These are phyloP conservation scores for Flexamia atlantica DNA, from an alignment of 2,888 invertebrate genomes.

Conservation along the genomic window DNA sequence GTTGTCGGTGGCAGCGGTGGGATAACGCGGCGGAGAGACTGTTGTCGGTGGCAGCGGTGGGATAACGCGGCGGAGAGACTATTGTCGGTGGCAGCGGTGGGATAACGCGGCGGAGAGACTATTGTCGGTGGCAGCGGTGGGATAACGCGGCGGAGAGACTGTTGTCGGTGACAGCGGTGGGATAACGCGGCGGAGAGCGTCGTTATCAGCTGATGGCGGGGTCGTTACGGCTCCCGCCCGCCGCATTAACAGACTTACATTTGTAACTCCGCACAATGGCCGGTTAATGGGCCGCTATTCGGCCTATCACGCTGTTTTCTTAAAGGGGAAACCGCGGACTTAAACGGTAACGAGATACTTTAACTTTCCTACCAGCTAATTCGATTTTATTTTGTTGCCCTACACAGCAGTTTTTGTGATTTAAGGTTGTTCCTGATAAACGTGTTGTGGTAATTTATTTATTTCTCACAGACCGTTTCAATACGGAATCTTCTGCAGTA, in stretches of 20 bases:
- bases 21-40: background rate
- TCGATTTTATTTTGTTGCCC: background rate
- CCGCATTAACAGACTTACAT: slow-evolving; percentile 43
- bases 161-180: background rate
- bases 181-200: background rate
- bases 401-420: background rate
- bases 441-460: background rate
- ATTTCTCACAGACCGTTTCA: too few species aligned
- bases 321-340: background rate
- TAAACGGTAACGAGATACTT: slow-evolving; percentile 27
- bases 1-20: background rate
- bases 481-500: too few species aligned
- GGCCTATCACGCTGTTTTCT: slow-evolving; percentile 35
- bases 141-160: background rate
- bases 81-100: background rate
- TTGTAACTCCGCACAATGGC: slow-evolving; percentile 28
- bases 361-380: background rate
- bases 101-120: background rate
- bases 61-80: background rate
- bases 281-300: slow-evolving; percentile 25
- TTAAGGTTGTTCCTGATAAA: background rate
- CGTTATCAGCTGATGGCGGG: background rate
- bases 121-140: background rate
- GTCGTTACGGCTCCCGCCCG: slow-evolving; percentile 35
- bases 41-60: background rate